Percentiles rank a stretch among this genome's conserved stretches.
These are phyloP conservation scores for Diprion similis DNA, from an alignment of 1,140 invertebrate genomes.

Conservation along the genomic window DNA sequence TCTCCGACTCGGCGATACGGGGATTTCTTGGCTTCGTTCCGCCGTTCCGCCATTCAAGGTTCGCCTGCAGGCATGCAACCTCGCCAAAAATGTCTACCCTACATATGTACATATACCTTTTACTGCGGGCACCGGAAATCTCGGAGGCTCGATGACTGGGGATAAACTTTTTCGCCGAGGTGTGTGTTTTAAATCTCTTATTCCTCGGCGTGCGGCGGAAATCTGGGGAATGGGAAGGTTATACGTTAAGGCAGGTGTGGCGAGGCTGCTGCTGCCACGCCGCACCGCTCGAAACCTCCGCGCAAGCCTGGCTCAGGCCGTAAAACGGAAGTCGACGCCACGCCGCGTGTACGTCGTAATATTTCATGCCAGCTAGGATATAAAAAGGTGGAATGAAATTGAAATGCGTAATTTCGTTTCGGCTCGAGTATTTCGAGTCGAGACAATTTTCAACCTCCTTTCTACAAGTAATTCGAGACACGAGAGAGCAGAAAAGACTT, in stretches of 20 bases:
- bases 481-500: background rate
- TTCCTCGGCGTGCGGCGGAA: background rate
- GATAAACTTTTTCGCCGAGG: background rate
- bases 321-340: slow-evolving; percentile 44
- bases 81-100: too few species aligned
- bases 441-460: slow-evolving; percentile 9
- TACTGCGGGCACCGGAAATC: too few species aligned
- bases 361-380: slow-evolving; percentile 40
- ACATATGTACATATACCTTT: too few species aligned
- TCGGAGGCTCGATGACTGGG: background rate
- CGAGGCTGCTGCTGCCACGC: background rate
- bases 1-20: background rate
- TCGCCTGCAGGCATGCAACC: too few species aligned
- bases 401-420: too few species aligned
- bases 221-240: too few species aligned
- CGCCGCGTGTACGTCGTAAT: slow-evolving; percentile 37
- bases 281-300: slow-evolving; percentile 30
- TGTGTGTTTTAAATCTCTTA: background rate
- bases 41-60: too few species aligned
- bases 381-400: slow-evolving; percentile 19
- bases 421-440: slow-evolving; percentile 12
- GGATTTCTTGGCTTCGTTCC: too few species aligned
- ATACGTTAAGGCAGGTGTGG: too few species aligned
- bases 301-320: slow-evolving; percentile 25
- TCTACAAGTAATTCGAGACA: background rate